phyloP scores from a whole-genome alignment of 2,113 vertebrate species.

The Colinus virginianus region DNA sequence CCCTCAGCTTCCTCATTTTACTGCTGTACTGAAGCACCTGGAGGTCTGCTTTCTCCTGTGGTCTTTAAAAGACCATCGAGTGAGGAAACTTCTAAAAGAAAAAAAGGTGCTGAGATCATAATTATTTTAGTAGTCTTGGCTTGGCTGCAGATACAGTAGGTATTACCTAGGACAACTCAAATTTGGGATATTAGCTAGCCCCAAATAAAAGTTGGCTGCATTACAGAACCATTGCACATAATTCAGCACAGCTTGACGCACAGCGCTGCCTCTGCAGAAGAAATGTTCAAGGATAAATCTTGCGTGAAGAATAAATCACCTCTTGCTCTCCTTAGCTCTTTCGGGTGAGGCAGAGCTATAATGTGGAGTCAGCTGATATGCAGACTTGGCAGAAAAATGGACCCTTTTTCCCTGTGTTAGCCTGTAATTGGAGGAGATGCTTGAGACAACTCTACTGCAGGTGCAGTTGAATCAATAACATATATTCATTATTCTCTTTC shows the following conservation, averaged over 20 bases:
- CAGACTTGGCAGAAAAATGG: constrained; percentile 46
- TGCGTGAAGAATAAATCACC: constrained; percentile 49
- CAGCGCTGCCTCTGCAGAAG: constrained; percentile 40
- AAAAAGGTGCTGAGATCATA: background rate
- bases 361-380: constrained; percentile 22
- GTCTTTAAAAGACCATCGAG: background rate
- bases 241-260: background rate
- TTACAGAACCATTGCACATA: background rate
- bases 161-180: background rate
- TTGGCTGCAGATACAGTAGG: background rate
- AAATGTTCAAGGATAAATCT: constrained; percentile 57
- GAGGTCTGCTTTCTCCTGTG: background rate
- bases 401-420: constrained; percentile 13
- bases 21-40: background rate
- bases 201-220: constrained; percentile 2
- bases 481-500: background rate
- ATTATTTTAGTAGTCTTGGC: background rate
- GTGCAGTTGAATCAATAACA: constrained; percentile 62
- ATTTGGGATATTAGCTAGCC: constrained; percentile 11
- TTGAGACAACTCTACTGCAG: constrained; percentile 38
- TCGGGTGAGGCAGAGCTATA: constrained; percentile 50
- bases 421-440: constrained; percentile 13
- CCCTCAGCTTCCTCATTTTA: background rate
- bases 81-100: background rate
- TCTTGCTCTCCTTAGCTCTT: constrained; percentile 4